Conservation (phyloP, 2,797 vertebrate genomes). For the Numenius phaeopus region DNA sequence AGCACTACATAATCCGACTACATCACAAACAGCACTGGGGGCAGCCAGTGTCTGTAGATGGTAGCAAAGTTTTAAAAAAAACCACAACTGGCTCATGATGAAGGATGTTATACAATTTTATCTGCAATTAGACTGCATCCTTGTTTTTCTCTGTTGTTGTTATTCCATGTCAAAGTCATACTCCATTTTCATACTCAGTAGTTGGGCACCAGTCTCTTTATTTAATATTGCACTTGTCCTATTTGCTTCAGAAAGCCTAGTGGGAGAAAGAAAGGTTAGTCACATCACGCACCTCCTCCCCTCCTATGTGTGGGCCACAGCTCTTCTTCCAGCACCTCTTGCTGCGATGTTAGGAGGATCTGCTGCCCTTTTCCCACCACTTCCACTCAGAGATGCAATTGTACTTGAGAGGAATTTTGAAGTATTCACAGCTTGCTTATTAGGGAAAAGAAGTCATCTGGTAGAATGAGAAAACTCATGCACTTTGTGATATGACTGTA, state of each 20-base stretch:
- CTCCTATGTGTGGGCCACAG: not conserved
- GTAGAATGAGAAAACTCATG: slow-evolving; percentile 1
- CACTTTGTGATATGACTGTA: slow-evolving; percentile 3
- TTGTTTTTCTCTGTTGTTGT: not conserved
- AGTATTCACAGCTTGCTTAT: not conserved
- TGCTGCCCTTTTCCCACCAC: not conserved
- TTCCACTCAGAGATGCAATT: not conserved
- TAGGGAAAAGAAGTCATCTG: not conserved
- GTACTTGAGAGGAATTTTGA: not conserved
- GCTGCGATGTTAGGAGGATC: not conserved
- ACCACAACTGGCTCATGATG: not conserved
- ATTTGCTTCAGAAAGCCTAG: not conserved
- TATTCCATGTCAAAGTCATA: not conserved
- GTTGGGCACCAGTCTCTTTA: not conserved
- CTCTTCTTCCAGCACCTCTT: not conserved
- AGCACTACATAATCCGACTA: not conserved
- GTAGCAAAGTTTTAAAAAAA: not conserved
- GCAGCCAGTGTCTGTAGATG: rapidly evolving
- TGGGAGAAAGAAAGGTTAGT: not conserved
- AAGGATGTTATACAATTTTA: not conserved
- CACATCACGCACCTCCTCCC: rapidly evolving
- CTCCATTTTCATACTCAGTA: not conserved
- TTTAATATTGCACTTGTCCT: not conserved
- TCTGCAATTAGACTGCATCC: not conserved
- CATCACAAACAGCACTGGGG: rapidly evolving